Evolutionary conservation across 2,888 invertebrate genomes (phyloP).

Genomic region (Zelleria hepariella): DNA sequence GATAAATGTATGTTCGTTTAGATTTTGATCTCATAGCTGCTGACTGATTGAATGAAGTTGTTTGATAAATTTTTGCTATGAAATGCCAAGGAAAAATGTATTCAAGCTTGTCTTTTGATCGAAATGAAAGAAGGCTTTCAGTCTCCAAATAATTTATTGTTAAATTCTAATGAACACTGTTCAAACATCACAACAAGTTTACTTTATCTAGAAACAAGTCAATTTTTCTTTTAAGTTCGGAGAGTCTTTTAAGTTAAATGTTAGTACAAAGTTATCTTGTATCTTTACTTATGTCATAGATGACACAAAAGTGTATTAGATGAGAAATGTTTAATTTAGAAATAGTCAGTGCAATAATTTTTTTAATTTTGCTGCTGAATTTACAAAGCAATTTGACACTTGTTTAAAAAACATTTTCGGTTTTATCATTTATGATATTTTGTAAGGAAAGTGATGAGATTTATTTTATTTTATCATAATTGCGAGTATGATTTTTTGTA

Average conservation of each 20-base stretch:
- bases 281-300: slow-evolving; percentile 16
- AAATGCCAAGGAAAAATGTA: neutral
- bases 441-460: slow-evolving; percentile 59
- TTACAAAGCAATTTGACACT: neutral
- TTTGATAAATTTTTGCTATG: neutral
- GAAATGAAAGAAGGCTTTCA: neutral
- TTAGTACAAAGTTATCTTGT: slow-evolving; percentile 55
- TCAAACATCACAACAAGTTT: slow-evolving; percentile 41
- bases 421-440: slow-evolving; percentile 29
- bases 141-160: neutral
- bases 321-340: neutral
- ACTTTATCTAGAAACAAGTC: neutral
- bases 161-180: slow-evolving; percentile 1
- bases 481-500: slow-evolving; percentile 66
- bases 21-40: slow-evolving; percentile 52
- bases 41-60: slow-evolving; percentile 23
- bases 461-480: slow-evolving; percentile 54
- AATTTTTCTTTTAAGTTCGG: slow-evolving; percentile 18
- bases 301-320: neutral
- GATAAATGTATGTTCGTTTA: slow-evolving; percentile 19
- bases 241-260: slow-evolving; percentile 44
- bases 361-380: slow-evolving; percentile 16
- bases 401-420: neutral
- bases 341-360: slow-evolving; percentile 47
- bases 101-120: neutral